Base-by-base conservation (phyloP, 2,797 vertebrate genomes). In the Falco biarmicus region DNA sequence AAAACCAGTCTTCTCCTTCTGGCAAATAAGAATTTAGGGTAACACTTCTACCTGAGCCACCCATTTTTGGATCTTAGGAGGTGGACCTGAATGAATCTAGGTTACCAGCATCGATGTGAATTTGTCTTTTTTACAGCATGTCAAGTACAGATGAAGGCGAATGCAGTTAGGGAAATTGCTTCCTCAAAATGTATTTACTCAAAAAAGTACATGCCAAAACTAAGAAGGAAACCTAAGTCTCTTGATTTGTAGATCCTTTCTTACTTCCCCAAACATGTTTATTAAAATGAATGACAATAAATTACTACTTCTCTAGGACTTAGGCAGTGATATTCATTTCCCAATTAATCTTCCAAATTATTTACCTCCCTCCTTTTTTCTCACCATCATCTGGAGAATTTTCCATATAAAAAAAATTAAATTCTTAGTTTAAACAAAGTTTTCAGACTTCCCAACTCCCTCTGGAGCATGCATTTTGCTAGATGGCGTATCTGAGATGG, bases 401-500 rank as follows among this genome's bases (percentile, higher is more conserved):
- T 61, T 56, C 54, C 29, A 45, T 25, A 32, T 47, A 21, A 54
- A 54, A 59, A 8, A 12, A 63, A 31, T 31, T 14, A 12, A 63
- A 26, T 43, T 32, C 24, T 28, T 45, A 19, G 3, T 59, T 76
- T 57, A 60, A 64, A 28, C 43, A 39, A 22, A 50, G 25, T 3
- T 8, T 22, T 45, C 20, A 25, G 32, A 26, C 20, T 26, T 68
- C 32, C 37, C 19, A 43, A 3, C 10, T 81, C 14, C 31, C 28
- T 45, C 34, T 22, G 28, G 28, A 89, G 31, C 31, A 14, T 0
- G 1, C 6, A 3, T 43, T 63, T 57, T 57, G 4, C 21, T 17
- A 31, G 32, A 45, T 0, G 0, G 3, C 1, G 0, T n/a, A 17
- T 45, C 41, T 8, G 41, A 75, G 57, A 20, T 39, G 41, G 70